Evolutionary conservation across 2,113 vertebrate genomes (phyloP), one percentile per base, ranked within the genome.

Genomic region (Poecilia latipinna): DNA sequence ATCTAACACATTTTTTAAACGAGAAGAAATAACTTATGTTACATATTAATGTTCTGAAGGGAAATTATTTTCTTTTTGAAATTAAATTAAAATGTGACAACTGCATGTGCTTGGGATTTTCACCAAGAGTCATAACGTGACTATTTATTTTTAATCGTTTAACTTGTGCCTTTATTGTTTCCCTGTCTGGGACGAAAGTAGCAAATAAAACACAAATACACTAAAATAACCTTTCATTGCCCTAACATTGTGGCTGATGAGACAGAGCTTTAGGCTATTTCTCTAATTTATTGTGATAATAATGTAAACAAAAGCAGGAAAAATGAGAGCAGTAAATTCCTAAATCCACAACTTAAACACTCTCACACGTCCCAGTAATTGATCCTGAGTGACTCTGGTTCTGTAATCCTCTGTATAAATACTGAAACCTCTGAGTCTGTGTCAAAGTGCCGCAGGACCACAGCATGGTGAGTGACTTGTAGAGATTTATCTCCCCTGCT

Each of bases 391-490:
- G 5, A 57, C 24, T n/a, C 24, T 51, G 48, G 48, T 22, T 4
- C 48, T 57, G 7, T n/a, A 57, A n/a, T n/a, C 22, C 22, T 8
- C 51, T 57, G 64, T 26, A 22, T n/a, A 37, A n/a, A n/a, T 33
- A 39, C 54, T 19, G 19, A 17, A 37, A 31, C 10, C 29, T 54
- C 51, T 24, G 17, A 24, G 51, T 8, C 13, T 70, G n/a, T 24
- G 60, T 6, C 8, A 51, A 65, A 71, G 57, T 48, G 19, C 72
- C 33, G 65, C 29, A 72, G 67, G 33, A 60, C 63, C 65, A 24
- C 67, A 8, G 29, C 32, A 15, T 61, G 33, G 8, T 72, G 22
- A 60, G 12, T 48, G 29, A 61, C n/a, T 8, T 28, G 48, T 66
- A 65, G 28, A 68, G 61, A 57, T 65, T 80, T 60, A 60, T 61